Percentiles rank a stretch among this genome's conserved stretches.
phyloP scores from a whole-genome alignment of 2,797 vertebrate species.

The Emys orbicularis region DNA sequence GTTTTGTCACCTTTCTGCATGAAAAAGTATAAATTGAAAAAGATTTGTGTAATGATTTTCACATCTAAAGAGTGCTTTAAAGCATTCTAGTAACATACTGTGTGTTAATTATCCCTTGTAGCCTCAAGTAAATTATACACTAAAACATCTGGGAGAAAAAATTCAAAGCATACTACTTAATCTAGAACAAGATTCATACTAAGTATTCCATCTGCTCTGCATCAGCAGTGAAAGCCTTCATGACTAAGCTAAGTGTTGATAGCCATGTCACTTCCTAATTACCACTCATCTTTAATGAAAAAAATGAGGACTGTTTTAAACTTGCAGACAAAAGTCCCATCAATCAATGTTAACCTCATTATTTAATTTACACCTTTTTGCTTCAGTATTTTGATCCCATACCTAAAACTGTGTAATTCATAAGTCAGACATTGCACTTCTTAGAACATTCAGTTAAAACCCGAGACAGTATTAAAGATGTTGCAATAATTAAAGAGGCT shows the following conservation, averaged over 20 bases:
- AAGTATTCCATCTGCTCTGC: slow-evolving; percentile 83
- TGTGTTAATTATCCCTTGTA: slow-evolving; percentile 39
- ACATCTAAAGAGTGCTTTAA: slow-evolving; percentile 27
- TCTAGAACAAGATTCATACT: slow-evolving; percentile 73
- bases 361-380: slow-evolving; percentile 82
- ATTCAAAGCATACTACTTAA: slow-evolving; percentile 79
- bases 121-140: slow-evolving; percentile 76
- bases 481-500: slow-evolving; percentile 26
- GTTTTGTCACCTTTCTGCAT: neutral
- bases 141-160: slow-evolving; percentile 78
- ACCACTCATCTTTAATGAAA: slow-evolving; percentile 80
- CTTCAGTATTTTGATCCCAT: slow-evolving; percentile 75
- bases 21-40: slow-evolving; percentile 18
- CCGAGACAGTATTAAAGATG: slow-evolving; percentile 34
- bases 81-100: neutral
- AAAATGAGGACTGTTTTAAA: slow-evolving; percentile 80
- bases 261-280: slow-evolving; percentile 79
- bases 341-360: slow-evolving; percentile 80
- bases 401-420: slow-evolving; percentile 76
- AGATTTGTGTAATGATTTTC: slow-evolving; percentile 48
- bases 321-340: slow-evolving; percentile 78
- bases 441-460: slow-evolving; percentile 30
- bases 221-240: slow-evolving; percentile 75
- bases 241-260: slow-evolving; percentile 81
- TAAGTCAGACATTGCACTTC: slow-evolving; percentile 63